phyloP scores from a whole-genome alignment of 2,888 invertebrate species.

The Cristatella mucedo region DNA sequence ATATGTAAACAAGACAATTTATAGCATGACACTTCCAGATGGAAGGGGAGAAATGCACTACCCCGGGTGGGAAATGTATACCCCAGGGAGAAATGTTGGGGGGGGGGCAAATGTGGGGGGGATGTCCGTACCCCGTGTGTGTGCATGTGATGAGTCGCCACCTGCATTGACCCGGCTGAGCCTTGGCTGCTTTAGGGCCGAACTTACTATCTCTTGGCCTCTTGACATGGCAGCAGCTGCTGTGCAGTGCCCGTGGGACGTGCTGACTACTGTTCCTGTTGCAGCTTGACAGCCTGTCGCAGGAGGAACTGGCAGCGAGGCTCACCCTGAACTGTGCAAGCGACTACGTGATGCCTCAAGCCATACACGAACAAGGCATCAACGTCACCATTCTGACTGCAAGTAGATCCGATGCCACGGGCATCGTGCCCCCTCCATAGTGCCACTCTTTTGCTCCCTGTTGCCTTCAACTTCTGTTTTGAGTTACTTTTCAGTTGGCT shows the following conservation, averaged over 20 bases:
- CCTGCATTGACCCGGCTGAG: no score
- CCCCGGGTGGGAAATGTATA: no score
- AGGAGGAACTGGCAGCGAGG: constrained; percentile 67
- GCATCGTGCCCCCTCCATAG: no score
- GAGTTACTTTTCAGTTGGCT: background rate
- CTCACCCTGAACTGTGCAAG: constrained; percentile 69
- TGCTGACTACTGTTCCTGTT: constrained; percentile 24
- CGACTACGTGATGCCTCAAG: constrained; percentile 60
- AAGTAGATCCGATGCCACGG: no score
- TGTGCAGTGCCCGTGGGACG: constrained; percentile 4
- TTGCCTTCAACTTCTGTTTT: background rate
- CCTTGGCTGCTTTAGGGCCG: no score
- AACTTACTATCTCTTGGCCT: background rate
- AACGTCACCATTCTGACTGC: constrained; percentile 62
- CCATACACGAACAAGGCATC: constrained; percentile 47
- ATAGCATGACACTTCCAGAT: no score
- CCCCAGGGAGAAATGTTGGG: no score
- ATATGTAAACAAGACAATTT: no score
- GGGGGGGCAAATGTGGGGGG: no score
- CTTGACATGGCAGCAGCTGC: background rate
- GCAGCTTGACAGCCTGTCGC: constrained; percentile 63
- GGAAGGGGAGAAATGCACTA: no score
- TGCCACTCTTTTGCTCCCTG: background rate
- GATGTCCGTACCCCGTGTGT: no score
- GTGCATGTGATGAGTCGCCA: no score